Conservation (phyloP, 2,888 invertebrate species). For the Tipula vernalis region DNA sequence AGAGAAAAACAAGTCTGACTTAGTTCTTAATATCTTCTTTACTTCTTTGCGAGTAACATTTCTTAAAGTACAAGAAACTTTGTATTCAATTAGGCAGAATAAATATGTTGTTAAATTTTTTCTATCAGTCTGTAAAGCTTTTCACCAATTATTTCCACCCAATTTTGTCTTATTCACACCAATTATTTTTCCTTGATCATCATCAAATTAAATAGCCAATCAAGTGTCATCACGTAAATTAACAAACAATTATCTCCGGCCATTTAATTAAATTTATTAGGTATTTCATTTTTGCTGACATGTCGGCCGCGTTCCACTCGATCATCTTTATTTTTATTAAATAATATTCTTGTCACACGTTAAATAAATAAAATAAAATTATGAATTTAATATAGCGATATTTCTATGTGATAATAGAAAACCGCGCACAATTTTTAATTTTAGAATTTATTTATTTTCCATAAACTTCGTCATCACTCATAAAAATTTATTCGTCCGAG, state of each 20-base stretch:
- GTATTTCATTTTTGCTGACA: not conserved
- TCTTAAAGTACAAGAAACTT: too few species aligned
- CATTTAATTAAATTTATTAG: not conserved
- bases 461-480: not conserved
- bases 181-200: not conserved
- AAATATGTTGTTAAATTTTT: too few species aligned
- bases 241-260: not conserved
- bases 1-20: too few species aligned
- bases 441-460: not conserved
- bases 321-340: not conserved
- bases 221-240: not conserved
- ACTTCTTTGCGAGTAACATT: too few species aligned
- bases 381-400: not conserved
- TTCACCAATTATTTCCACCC: not conserved
- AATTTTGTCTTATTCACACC: not conserved
- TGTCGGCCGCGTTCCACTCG: not conserved
- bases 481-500: not conserved
- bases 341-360: not conserved
- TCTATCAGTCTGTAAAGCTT: not conserved
- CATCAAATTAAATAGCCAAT: not conserved
- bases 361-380: not conserved
- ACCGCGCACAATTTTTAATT: not conserved
- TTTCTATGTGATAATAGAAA: not conserved
- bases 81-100: too few species aligned
- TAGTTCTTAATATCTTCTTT: too few species aligned